Percentiles rank a stretch among this genome's conserved stretches.
Evolutionary conservation across 2,113 vertebrate genomes (phyloP).

Genomic region (Verasper variegatus): DNA sequence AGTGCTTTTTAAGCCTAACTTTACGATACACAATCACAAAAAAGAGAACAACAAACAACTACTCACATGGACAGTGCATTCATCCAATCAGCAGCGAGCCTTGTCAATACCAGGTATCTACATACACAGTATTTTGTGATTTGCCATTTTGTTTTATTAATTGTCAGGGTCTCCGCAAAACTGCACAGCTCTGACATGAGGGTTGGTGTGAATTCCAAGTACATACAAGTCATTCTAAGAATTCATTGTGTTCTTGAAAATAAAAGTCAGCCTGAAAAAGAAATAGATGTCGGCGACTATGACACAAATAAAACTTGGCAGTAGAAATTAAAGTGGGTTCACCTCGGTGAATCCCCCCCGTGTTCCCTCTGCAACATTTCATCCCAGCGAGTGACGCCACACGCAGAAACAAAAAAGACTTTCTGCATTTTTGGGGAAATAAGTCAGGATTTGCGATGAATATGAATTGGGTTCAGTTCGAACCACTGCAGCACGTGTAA

Average conservation of each 20-base stretch:
- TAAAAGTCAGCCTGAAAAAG: neutral
- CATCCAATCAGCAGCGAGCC: too few species aligned
- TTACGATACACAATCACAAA: too few species aligned
- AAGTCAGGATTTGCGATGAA: conserved; percentile 45
- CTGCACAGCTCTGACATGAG: too few species aligned
- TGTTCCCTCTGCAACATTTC: neutral
- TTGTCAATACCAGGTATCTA: too few species aligned
- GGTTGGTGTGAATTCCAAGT: neutral
- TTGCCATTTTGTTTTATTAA: too few species aligned
- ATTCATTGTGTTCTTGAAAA: neutral
- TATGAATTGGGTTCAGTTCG: conserved; percentile 54
- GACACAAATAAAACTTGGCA: conserved; percentile 1
- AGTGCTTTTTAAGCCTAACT: too few species aligned
- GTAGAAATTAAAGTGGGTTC: neutral
- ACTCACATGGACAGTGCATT: too few species aligned
- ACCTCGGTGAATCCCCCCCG: neutral
- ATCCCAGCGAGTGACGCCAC: neutral
- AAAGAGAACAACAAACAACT: too few species aligned
- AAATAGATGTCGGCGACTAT: neutral
- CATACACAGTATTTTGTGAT: too few species aligned
- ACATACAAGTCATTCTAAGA: neutral
- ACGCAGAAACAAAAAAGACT: conserved; percentile 28
- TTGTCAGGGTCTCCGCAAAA: too few species aligned
- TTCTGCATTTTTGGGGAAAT: conserved; percentile 39
- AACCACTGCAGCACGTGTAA: conserved; percentile 55